Conservation (phyloP, 2,797 vertebrate species). For the Clarias laeviceps region DNA sequence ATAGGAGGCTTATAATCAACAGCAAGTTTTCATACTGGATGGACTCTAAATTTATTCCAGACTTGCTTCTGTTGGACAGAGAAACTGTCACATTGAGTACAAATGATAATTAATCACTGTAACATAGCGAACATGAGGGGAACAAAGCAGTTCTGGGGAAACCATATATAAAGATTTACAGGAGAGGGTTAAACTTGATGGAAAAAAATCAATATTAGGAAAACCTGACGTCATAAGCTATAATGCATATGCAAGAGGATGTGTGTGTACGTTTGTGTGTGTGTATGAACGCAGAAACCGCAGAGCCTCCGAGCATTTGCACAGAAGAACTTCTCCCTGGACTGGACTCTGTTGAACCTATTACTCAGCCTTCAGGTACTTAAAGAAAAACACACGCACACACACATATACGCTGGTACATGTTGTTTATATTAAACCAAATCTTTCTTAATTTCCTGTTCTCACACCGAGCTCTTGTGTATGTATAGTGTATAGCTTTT, state of each 20-base stretch:
- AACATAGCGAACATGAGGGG: too few relatives aligned
- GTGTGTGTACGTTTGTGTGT: background rate
- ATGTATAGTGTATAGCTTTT: background rate
- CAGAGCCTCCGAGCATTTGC: conserved; percentile 74
- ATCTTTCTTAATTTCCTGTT: background rate
- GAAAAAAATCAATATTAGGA: background rate
- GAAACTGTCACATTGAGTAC: background rate
- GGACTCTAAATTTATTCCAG: background rate
- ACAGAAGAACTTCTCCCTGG: conserved; percentile 87
- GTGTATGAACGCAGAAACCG: conserved; percentile 68
- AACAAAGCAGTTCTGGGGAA: background rate
- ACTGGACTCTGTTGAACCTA: conserved; percentile 72
- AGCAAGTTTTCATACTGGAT: background rate
- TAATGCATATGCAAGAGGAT: background rate
- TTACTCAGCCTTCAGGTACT: conserved; percentile 62
- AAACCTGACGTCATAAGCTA: background rate
- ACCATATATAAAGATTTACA: background rate
- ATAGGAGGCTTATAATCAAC: background rate
- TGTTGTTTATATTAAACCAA: conserved; percentile 8
- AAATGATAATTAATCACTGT: background rate
- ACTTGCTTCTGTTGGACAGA: background rate
- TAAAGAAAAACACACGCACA: background rate
- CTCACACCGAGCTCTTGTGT: background rate
- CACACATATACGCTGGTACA: background rate
- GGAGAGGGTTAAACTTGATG: background rate